phyloP scores from a whole-genome alignment of 2,113 vertebrate species.

The Nipponia nippon region DNA sequence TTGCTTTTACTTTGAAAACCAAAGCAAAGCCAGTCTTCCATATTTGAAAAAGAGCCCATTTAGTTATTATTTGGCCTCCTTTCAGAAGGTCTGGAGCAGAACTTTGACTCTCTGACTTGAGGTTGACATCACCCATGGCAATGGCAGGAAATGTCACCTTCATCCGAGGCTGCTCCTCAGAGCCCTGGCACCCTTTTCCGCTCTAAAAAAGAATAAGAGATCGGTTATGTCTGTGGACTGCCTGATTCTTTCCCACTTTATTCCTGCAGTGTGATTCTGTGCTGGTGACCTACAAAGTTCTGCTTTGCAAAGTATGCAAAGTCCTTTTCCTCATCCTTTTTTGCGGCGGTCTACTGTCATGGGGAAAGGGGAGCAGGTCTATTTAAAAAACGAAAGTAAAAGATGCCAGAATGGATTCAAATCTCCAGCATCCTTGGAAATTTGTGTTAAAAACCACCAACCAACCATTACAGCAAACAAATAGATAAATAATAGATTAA shows the following conservation, averaged over 20 bases:
- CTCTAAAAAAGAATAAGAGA: not conserved
- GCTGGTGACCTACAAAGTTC: not conserved
- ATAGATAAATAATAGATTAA: conserved; percentile 22
- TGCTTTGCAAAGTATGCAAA: not conserved
- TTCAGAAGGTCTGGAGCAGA: not conserved
- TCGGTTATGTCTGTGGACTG: not conserved
- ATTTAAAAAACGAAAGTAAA: not conserved
- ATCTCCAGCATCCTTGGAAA: not conserved
- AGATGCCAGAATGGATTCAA: rapidly evolving
- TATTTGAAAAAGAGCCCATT: not conserved
- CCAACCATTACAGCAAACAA: not conserved
- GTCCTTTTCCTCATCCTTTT: not conserved
- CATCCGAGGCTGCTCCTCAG: not conserved
- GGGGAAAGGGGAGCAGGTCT: not conserved
- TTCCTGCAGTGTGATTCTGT: not conserved
- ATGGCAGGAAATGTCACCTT: not conserved
- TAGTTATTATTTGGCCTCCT: not conserved
- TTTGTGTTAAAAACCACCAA: not conserved
- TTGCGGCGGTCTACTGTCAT: not conserved
- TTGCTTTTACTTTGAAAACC: not conserved
- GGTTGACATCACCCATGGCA: not conserved
- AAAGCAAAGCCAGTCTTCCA: not conserved
- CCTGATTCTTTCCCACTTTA: not conserved
- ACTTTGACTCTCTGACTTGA: not conserved
- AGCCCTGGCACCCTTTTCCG: not conserved